These are phyloP conservation scores for Holacanthella duospinosa DNA, from an alignment of 2,888 invertebrate species.

Conservation along the genomic window DNA sequence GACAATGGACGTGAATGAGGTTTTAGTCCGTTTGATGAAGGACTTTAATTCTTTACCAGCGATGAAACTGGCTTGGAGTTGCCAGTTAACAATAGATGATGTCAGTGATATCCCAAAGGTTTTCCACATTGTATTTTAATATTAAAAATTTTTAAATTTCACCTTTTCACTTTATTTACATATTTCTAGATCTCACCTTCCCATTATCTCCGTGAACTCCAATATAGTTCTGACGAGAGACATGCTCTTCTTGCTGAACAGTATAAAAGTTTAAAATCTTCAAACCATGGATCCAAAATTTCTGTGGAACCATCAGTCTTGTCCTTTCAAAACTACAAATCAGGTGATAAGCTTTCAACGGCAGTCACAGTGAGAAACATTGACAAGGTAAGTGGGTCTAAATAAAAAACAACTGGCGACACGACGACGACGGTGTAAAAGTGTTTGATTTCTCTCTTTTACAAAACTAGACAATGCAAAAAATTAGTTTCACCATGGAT, in stretches of 20 bases:
- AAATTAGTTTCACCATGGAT: slow-evolving; percentile 28
- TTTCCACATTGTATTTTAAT: background rate
- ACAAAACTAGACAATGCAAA: slow-evolving; percentile 24
- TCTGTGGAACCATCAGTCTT: slow-evolving; percentile 25
- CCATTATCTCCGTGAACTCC: slow-evolving; percentile 26
- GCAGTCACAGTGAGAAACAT: slow-evolving; percentile 25
- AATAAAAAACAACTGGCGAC: slow-evolving; percentile 2
- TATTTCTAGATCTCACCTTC: slow-evolving; percentile 24
- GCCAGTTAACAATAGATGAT: slow-evolving; percentile 20
- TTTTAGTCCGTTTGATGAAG: background rate
- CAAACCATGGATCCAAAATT: slow-evolving; percentile 16
- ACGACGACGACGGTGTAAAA: too few relatives aligned
- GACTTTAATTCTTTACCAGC: slow-evolving; percentile 21
- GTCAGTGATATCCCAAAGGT: slow-evolving; percentile 20
- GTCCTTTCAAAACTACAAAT: slow-evolving; percentile 29
- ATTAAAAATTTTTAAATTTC: background rate
- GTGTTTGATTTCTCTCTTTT: background rate
- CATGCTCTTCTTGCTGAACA: slow-evolving; percentile 25
- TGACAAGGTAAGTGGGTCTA: slow-evolving; percentile 19
- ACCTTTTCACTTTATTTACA: background rate
- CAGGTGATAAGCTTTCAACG: slow-evolving; percentile 17
- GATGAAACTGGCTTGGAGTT: slow-evolving; percentile 28
- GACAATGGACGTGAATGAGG: slow-evolving; percentile 6
- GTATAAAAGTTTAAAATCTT: slow-evolving; percentile 22
- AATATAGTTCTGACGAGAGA: slow-evolving; percentile 23